Evolutionary conservation across 2,888 invertebrate species (phyloP), one percentile per base, ranked within the genome.

Genomic region (Thymelicus lineola): DNA sequence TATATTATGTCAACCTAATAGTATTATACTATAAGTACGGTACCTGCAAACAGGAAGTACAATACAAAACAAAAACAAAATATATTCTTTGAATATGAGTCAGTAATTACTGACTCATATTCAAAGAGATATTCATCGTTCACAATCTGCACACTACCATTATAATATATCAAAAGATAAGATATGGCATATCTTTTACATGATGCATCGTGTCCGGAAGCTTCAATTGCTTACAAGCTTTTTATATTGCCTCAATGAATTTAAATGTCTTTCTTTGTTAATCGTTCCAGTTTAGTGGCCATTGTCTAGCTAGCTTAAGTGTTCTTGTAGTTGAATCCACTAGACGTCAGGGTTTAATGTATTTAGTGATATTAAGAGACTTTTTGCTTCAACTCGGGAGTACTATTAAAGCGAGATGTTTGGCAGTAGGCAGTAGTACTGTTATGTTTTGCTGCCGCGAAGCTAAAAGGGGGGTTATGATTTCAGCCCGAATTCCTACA

Each of bases 221-320:
- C 84, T 83, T 81, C 87, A 89, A 89, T 89, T 88, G 82, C 81
- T 79, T 81, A 82, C 80, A 84, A 83, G 79, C 81, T 81, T 82
- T 81, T 83, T 79, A 78, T 72, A 73, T 79, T 77, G 79, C 76
- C 80, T 76, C 76, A 82, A 84, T 82, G 82, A 83, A 83, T 83
- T 80, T 74, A 74, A 76, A 74, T 75, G 70, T 72, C 74, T 74
- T 64, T 73, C 70, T 75, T 73, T 73, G 70, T 74, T 71, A 66
- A 70, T 68, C 67, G 62, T 74, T 71, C 72, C 73, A 73, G 71
- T 73, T 72, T 45, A 57, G 45, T 57, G 57, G n/a, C 10, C 45
- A 57, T 65, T 65, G 45, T 65, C 53, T 55, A 55, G 28, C 65
- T 36, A 65, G 57, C 15, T 55, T 65, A 57, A 57, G 42, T 57